phyloP scores from a whole-genome alignment of 2,113 vertebrate genomes.

The Barbus barbus region DNA sequence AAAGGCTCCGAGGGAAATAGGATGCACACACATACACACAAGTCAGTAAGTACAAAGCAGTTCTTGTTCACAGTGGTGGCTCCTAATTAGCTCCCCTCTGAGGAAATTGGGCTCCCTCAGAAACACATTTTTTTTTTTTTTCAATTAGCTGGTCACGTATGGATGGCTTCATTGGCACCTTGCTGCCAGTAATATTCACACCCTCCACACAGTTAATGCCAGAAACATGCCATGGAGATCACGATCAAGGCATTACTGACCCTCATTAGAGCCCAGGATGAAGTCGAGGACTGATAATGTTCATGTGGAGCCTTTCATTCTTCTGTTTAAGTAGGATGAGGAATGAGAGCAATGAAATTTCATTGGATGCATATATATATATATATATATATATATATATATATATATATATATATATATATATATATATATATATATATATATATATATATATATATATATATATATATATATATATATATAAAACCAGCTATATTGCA shows the following conservation, averaged over 20 bases:
- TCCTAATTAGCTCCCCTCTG: conserved; percentile 35
- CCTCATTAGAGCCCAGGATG: conserved; percentile 3
- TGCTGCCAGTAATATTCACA: conserved; percentile 18
- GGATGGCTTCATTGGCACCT: conserved; percentile 18
- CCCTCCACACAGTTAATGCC: background rate
- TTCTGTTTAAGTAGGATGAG: background rate
- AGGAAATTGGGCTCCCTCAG: conserved; percentile 28
- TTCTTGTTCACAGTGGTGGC: conserved; percentile 28
- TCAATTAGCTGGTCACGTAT: conserved; percentile 39
- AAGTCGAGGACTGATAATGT: conserved; percentile 11
- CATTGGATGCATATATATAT: background rate
- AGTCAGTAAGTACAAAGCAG: background rate
- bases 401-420: no score
- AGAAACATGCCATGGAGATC: background rate
- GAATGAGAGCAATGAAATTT: background rate
- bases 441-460: no score
- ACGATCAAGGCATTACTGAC: conserved; percentile 13
- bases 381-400: no score
- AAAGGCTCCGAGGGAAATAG: conserved; percentile 7
- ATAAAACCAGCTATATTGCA: background rate
- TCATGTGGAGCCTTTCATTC: background rate
- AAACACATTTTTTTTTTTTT: conserved; percentile 26
- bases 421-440: no score
- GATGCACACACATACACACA: background rate
- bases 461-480: no score